These are phyloP conservation scores for Pipa parva DNA, from an alignment of 2,113 vertebrate genomes.

Conservation along the genomic window DNA sequence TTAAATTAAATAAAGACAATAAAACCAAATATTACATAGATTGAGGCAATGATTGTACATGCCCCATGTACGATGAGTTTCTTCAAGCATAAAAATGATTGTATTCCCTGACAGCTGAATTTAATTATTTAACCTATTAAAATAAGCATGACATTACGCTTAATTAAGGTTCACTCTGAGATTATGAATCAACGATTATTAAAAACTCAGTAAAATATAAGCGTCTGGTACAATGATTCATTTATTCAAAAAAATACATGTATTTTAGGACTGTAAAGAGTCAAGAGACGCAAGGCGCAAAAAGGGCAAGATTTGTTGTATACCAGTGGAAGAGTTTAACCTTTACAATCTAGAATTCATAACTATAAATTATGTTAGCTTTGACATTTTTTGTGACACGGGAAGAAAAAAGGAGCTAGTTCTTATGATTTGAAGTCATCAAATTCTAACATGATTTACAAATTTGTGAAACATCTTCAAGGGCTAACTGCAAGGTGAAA, in stretches of 20 bases:
- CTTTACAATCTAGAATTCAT: slow-evolving; percentile 32
- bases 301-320: slow-evolving; percentile 35
- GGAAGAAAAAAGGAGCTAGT: not conserved
- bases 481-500: slow-evolving; percentile 32
- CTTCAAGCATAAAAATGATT: no score
- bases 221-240: no score
- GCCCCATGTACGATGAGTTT: no score
- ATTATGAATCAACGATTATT: no score
- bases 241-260: not conserved
- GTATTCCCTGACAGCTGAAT: no score
- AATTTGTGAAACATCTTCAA: slow-evolving; percentile 16
- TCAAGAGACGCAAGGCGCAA: not conserved
- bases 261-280: not conserved
- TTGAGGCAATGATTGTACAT: no score
- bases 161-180: no score
- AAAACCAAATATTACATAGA: no score
- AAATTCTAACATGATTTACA: slow-evolving; percentile 22
- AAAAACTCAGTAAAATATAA: no score
- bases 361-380: slow-evolving; percentile 40
- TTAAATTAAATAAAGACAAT: no score
- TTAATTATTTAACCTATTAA: no score
- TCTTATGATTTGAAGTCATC: slow-evolving; percentile 9
- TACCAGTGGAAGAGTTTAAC: slow-evolving; percentile 32
- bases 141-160: no score
- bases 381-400: slow-evolving; percentile 6